Conservation (phyloP, 2,113 vertebrate genomes). For the Plecotus auritus region DNA sequence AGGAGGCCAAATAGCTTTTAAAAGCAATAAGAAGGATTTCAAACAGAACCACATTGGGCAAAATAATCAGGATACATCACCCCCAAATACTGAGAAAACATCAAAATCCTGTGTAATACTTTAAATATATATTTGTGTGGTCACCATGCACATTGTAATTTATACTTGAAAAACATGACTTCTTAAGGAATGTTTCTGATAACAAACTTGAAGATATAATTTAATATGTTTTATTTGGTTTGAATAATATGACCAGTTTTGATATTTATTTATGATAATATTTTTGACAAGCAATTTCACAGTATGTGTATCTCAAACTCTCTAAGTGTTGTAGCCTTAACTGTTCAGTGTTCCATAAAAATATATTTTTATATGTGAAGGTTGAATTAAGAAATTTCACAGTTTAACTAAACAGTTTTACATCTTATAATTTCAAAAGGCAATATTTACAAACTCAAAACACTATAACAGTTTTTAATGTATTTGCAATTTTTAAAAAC, state of each 20-base stretch:
- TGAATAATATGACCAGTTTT: constrained; percentile 59
- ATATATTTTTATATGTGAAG: constrained; percentile 78
- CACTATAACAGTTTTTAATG: constrained; percentile 51
- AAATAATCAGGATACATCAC: constrained; percentile 62
- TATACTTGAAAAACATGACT: constrained; percentile 79
- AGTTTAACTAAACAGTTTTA: constrained; percentile 63
- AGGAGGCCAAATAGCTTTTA: constrained; percentile 67
- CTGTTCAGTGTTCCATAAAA: constrained; percentile 76
- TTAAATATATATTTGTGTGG: constrained; percentile 37
- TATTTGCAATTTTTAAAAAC: constrained; percentile 62
- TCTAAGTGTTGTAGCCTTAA: constrained; percentile 80
- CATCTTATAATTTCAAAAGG: constrained; percentile 59
- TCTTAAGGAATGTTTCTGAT: constrained; percentile 53
- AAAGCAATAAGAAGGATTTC: constrained; percentile 72
- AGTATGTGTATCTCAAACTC: constrained; percentile 56
- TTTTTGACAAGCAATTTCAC: constrained; percentile 64
- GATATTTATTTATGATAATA: constrained; percentile 80
- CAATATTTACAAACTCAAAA: constrained; percentile 46
- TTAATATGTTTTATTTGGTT: constrained; percentile 69
- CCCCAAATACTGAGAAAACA: constrained; percentile 67
- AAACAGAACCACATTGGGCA: constrained; percentile 70
- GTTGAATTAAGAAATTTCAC: constrained; percentile 65
- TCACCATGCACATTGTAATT: constrained; percentile 67
- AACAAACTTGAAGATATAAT: constrained; percentile 52
- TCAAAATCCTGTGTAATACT: constrained; percentile 76